Conservation (phyloP, 1,140 invertebrate species). For the Chironomus tepperi region DNA sequence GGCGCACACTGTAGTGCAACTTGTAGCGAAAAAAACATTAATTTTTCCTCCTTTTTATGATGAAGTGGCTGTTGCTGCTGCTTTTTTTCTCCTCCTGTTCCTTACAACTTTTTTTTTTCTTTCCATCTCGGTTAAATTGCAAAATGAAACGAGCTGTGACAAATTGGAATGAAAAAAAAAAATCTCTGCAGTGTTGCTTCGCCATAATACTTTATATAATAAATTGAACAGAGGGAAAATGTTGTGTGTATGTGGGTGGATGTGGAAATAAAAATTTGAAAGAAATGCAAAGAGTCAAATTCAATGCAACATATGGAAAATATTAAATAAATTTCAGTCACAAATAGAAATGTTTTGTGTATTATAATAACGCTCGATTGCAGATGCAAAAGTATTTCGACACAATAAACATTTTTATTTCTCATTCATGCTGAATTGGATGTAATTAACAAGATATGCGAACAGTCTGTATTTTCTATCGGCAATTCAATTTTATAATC, state of each 20-base stretch:
- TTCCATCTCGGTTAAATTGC: background rate
- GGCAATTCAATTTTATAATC: background rate
- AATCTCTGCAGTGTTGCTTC: conserved; percentile 21
- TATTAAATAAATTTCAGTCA: conserved; percentile 21
- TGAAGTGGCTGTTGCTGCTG: conserved; percentile 4
- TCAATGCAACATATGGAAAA: conserved; percentile 19
- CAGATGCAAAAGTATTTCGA: background rate
- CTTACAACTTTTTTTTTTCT: background rate
- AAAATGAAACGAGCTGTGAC: conserved; percentile 22
- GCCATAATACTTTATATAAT: no score
- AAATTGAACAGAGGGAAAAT: no score
- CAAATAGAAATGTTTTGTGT: background rate
- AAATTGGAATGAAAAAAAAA: conserved; percentile 21
- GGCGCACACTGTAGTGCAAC: conserved; percentile 1
- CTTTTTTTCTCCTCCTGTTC: background rate
- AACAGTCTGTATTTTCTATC: no score
- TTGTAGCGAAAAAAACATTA: conserved; percentile 1
- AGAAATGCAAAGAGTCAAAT: background rate
- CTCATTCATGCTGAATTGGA: background rate
- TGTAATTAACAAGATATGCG: background rate
- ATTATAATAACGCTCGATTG: background rate
- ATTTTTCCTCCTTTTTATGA: background rate
- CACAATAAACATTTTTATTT: background rate
- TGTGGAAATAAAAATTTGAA: background rate
- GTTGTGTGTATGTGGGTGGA: background rate